Evolutionary conservation across 2,888 invertebrate genomes (phyloP), one percentile per base, ranked within the genome.

Genomic region (Tortrix viridana): DNA sequence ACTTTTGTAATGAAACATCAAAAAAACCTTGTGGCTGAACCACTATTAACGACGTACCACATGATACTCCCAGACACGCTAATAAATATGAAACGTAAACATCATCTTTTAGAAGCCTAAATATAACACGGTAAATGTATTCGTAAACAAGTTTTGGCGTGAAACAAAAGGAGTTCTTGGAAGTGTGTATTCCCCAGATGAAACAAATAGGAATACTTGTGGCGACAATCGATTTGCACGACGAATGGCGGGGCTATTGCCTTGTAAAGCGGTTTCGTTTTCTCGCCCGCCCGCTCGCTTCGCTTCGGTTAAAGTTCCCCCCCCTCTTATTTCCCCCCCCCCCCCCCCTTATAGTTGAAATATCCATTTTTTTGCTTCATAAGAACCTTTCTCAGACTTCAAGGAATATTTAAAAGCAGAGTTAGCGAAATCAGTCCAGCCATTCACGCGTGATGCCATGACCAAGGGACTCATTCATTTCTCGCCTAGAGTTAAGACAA

Each of bases 161-260:
- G 50, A 57, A 63, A 63, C 63, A 63, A 58, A 48, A 58, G 57
- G 20, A 43, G 48, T 58, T 63, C 46, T 26, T 43, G 49, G 5
- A 37, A 19, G 38, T 53, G 53, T 48, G 52, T 32, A 52, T 50
- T 62, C 65, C 52, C 62, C 60, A 62, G 48, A 55, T 54, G 48
- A 59, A 69, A 64, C 66, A 60, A 63, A 65, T 65, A 60, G 66
- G 66, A 57, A 57, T 70, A 63, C 49, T 63, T 63, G 55, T 57
- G 53, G 59, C 59, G 58, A 58, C 58, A 68, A 71, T 70, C 74
- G 68, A 70, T 71, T 66, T 60, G 61, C 52, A 49, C 59, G 65
- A 69, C 65, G 71, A 74, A 70, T 71, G 67, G 66, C 59, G 32
- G 49, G 64, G 67, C 70, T 62, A 68, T 71, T 67, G 66, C 69